Conservation (phyloP, 2,113 vertebrate species). For the Paratilapia polleni region DNA sequence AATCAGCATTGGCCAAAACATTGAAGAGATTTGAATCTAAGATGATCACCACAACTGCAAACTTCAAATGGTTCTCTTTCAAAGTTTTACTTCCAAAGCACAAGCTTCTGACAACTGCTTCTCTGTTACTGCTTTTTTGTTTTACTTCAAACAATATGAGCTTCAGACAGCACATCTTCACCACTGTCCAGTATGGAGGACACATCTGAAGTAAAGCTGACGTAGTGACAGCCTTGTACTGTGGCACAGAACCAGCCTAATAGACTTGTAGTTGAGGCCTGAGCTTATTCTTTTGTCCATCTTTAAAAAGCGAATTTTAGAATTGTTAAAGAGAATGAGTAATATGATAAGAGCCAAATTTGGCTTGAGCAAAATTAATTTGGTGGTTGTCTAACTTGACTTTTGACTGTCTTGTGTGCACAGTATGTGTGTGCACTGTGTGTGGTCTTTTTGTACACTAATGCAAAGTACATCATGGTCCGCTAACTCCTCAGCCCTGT, state of each 20-base stretch:
- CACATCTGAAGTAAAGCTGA: constrained; percentile 36
- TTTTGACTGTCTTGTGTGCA: constrained; percentile 15
- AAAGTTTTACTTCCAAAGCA: constrained; percentile 14
- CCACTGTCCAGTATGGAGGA: constrained; percentile 17
- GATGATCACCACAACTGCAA: constrained; percentile 14
- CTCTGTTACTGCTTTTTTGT: constrained; percentile 5
- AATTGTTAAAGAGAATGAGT: neutral
- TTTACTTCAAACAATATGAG: constrained; percentile 22
- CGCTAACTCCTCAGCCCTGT: constrained; percentile 19
- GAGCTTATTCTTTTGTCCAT: neutral
- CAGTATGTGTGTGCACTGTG: constrained; percentile 5
- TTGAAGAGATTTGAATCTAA: neutral
- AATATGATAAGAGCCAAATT: neutral
- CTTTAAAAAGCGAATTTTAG: neutral
- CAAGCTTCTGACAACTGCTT: neutral
- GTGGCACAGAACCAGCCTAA: neutral
- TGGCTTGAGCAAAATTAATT: neutral
- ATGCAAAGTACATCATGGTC: constrained; percentile 28
- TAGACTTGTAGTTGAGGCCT: neutral
- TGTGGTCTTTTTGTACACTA: constrained; percentile 40
- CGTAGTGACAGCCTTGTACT: neutral
- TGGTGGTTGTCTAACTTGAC: constrained; percentile 1
- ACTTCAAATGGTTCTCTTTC: constrained; percentile 8
- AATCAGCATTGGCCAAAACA: neutral
- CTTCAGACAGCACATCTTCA: constrained; percentile 29